Base-by-base conservation (phyloP, 2,113 vertebrate genomes). In the Callopanchax toddi region DNA sequence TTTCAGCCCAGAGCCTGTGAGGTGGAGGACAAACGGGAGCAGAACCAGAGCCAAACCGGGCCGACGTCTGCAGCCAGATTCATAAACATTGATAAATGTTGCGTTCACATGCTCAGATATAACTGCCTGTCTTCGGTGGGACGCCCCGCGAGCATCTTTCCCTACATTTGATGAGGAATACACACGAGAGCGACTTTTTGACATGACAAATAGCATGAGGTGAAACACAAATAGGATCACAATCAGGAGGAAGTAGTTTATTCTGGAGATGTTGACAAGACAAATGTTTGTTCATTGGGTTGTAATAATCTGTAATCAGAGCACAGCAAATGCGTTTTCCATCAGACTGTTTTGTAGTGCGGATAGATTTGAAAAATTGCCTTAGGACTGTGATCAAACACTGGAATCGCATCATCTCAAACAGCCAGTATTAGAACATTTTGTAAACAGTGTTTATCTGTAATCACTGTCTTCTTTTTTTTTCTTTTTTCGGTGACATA, bases 281-380 rank as follows among this genome's bases (percentile, higher is more conserved):
- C 82, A 87, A 87, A 89, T 89, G 85, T 91, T 88, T 88, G 80
- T 81, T 89, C 79, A 79, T 86, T 85, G 82, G 71, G 75, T 87
- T 83, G 85, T 80, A 86, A 89, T 89, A 82, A 89, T 91, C 79
- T 84, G 83, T 84, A 89, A 89, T 87, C 84, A 87, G 79, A 84
- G 76, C 82, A 82, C 79, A 78, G 82, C 74, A 84, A 87, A 89
- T 81, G 83, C 12, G 58, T 84, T 86, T 87, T 85, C 81, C 78
- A 84, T 87, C 82, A 79, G 67, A 82, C 81, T 68, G 74, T 87
- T 87, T 82, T 85, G 77, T 81, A 85, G 84, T 65, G 55, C 42
- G 58, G 78, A 86, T 80, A 82, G 77, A 83, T 86, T 82, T 82
- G 74, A 87, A 76, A 84, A 86, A 88, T 85, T 78, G 84, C 84